Evolutionary conservation across 2,113 vertebrate genomes (phyloP).

Genomic region (Gobius niger): DNA sequence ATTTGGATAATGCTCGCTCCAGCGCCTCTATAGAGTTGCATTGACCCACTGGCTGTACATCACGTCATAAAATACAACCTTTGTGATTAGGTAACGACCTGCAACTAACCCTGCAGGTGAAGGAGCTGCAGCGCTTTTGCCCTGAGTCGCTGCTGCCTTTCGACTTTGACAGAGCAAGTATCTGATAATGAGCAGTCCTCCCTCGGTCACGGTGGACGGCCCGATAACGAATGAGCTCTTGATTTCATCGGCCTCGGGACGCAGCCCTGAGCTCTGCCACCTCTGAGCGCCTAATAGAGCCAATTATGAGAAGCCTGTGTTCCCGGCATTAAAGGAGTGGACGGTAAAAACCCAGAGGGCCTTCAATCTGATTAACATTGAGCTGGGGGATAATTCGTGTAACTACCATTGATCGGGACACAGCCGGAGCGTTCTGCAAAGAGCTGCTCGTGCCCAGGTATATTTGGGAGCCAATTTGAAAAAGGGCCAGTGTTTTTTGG

Average conservation of each 20-base stretch:
- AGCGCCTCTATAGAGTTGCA: too few species aligned
- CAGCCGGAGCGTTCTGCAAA: conserved; percentile 58
- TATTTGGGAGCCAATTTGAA: conserved; percentile 74
- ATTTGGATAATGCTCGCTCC: too few species aligned
- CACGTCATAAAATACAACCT: too few species aligned
- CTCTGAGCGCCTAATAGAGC: conserved; percentile 67
- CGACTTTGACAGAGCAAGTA: conserved; percentile 2
- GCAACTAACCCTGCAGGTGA: background rate
- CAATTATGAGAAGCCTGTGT: conserved; percentile 71
- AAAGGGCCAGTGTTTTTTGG: background rate
- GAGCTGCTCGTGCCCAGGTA: conserved; percentile 67
- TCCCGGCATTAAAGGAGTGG: conserved; percentile 65
- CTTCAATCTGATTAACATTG: conserved; percentile 73
- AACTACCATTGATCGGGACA: conserved; percentile 76
- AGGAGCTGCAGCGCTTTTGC: background rate
- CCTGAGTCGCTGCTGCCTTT: background rate
- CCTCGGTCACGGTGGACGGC: conserved; percentile 13
- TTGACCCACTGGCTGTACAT: too few species aligned
- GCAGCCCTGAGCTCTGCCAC: conserved; percentile 39
- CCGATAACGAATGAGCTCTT: conserved; percentile 53
- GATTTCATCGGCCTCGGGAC: conserved; percentile 54
- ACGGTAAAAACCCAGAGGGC: conserved; percentile 66
- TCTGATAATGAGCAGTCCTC: conserved; percentile 12
- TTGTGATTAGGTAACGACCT: too few species aligned
- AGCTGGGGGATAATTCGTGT: conserved; percentile 68